Percentiles rank a stretch among this genome's conserved stretches.
phyloP scores from a whole-genome alignment of 2,888 invertebrate genomes.

The Augochlorella aurata region DNA sequence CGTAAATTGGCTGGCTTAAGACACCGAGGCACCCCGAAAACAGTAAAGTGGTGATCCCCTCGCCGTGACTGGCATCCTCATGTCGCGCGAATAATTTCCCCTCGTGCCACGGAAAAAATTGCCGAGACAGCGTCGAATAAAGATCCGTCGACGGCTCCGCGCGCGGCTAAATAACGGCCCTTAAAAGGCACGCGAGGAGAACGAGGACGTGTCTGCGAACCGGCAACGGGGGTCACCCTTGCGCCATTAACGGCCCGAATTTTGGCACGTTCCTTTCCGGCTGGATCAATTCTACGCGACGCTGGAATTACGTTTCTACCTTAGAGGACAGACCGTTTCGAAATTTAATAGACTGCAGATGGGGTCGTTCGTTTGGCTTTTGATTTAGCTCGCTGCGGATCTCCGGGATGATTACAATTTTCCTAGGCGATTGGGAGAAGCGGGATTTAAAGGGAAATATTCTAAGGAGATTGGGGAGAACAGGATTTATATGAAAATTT shows the following conservation, averaged over 20 bases:
- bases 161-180: not conserved
- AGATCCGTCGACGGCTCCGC: not conserved
- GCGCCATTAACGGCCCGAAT: slow-evolving; percentile 1
- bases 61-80: slow-evolving; percentile 61
- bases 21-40: slow-evolving; percentile 63
- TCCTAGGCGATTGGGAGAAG: too few relatives aligned
- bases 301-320: not conserved
- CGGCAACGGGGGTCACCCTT: not conserved
- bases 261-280: slow-evolving; percentile 2
- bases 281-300: not conserved
- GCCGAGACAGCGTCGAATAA: slow-evolving; percentile 11
- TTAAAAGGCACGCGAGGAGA: slow-evolving; percentile 1
- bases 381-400: too few relatives aligned
- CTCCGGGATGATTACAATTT: too few relatives aligned
- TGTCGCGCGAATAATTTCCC: slow-evolving; percentile 52
- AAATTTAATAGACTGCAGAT: not conserved
- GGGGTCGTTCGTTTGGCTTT: not conserved
- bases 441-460: too few relatives aligned
- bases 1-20: slow-evolving; percentile 70
- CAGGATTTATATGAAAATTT: too few relatives aligned
- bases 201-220: not conserved
- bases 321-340: not conserved
- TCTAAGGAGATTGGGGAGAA: too few relatives aligned
- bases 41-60: slow-evolving; percentile 62
- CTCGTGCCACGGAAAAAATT: slow-evolving; percentile 22